phyloP scores from a whole-genome alignment of 2,113 vertebrate genomes.

The Dromiciops gliroides region DNA sequence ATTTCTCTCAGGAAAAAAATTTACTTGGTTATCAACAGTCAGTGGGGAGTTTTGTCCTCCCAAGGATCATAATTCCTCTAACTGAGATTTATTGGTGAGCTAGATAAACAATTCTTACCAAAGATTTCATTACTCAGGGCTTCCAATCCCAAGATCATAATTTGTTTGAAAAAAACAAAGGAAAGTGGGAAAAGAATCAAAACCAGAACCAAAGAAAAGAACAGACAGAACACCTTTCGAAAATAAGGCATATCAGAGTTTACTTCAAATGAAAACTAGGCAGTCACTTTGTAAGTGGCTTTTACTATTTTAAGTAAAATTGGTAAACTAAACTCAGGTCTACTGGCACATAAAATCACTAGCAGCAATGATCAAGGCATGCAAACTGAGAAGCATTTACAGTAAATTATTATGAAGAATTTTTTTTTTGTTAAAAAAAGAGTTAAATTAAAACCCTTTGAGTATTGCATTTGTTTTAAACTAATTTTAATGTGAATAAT shows the following conservation, averaged over 20 bases:
- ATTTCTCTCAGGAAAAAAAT: slow-evolving; percentile 73
- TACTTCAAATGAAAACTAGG: slow-evolving; percentile 84
- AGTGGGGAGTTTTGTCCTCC: slow-evolving; percentile 59
- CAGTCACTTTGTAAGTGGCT: slow-evolving; percentile 91
- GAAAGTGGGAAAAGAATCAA: slow-evolving; percentile 62
- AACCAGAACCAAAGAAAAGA: slow-evolving; percentile 67
- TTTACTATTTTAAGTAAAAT: slow-evolving; percentile 88
- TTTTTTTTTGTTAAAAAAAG: slow-evolving; percentile 77
- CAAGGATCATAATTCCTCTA: slow-evolving; percentile 72
- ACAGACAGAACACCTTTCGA: slow-evolving; percentile 69
- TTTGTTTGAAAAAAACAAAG: slow-evolving; percentile 73
- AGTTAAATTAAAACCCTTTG: slow-evolving; percentile 90
- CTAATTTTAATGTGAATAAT: slow-evolving; percentile 82
- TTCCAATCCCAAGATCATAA: slow-evolving; percentile 85
- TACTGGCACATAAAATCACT: slow-evolving; percentile 91
- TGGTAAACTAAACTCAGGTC: slow-evolving; percentile 89
- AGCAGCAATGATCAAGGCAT: slow-evolving; percentile 92
- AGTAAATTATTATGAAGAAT: slow-evolving; percentile 87
- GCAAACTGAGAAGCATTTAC: slow-evolving; percentile 92
- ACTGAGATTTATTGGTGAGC: slow-evolving; percentile 73
- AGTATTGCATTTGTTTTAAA: slow-evolving; percentile 86
- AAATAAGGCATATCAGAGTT: slow-evolving; percentile 80
- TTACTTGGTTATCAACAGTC: slow-evolving; percentile 76
- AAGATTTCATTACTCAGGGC: slow-evolving; percentile 87
- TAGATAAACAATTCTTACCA: slow-evolving; percentile 82